Conservation (phyloP, 2,113 vertebrate species). For the Leptobrachium ailaonicum region DNA sequence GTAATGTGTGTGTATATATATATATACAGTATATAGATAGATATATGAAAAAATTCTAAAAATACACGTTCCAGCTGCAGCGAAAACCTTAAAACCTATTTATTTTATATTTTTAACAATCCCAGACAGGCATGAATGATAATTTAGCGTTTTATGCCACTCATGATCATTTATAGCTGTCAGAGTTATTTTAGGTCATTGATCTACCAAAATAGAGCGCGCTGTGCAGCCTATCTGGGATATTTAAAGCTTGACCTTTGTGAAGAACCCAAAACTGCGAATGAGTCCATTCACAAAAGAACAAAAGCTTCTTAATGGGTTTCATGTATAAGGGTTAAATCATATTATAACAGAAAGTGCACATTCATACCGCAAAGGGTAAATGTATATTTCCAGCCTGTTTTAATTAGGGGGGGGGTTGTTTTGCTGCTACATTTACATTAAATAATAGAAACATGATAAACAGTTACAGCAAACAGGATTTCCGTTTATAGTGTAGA, state of each 20-base stretch:
- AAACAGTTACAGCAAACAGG: too few species aligned
- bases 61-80: constrained; percentile 4
- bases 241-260: constrained; percentile 49
- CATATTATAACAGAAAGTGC: neutral
- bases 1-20: constrained; percentile 2
- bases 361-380: neutral
- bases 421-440: neutral
- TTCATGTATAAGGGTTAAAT: constrained; percentile 21
- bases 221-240: constrained; percentile 24
- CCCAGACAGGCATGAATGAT: constrained; percentile 22
- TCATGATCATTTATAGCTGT: constrained; percentile 38
- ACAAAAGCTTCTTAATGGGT: constrained; percentile 7
- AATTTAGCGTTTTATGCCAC: constrained; percentile 20
- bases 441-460: neutral
- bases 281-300: constrained; percentile 4
- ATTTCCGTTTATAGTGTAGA: too few species aligned
- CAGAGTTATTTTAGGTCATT: constrained; percentile 34
- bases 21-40: too few species aligned
- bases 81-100: constrained; percentile 25
- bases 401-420: neutral
- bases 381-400: neutral
- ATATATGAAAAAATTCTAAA: constrained; percentile 32
- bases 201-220: constrained; percentile 38
- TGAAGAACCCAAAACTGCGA: constrained; percentile 7
- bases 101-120: constrained; percentile 28